Evolutionary conservation across 2,888 invertebrate genomes (phyloP).

Genomic region (Drosophila monieri): DNA sequence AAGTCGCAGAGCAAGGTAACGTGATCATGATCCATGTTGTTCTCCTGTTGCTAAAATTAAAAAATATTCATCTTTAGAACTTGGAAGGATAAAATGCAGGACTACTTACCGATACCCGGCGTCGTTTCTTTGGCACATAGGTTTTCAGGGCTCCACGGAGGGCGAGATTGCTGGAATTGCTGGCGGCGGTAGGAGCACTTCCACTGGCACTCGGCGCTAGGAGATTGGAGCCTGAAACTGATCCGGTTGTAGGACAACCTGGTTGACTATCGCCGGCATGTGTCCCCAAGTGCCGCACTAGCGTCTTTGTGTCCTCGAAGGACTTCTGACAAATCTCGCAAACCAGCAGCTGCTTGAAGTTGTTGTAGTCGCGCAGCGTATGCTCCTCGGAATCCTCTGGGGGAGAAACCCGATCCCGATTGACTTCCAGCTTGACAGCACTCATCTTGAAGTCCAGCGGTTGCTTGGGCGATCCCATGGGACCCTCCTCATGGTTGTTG

Average conservation of each 20-base stretch:
- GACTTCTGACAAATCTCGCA: constrained; percentile 94
- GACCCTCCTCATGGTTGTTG: constrained; percentile 50
- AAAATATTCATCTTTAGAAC: constrained; percentile 4
- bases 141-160: constrained; percentile 66
- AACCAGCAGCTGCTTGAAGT: constrained; percentile 90
- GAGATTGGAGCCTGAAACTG: constrained; percentile 65
- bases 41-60: constrained; percentile 85
- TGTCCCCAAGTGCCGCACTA: constrained; percentile 92
- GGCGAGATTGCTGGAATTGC: constrained; percentile 47
- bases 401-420: constrained; percentile 42
- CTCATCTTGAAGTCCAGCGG: constrained; percentile 77
- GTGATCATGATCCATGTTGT: constrained; percentile 86
- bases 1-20: constrained; percentile 91
- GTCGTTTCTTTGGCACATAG: constrained; percentile 84
- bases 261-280: constrained; percentile 85
- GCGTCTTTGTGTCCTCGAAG: constrained; percentile 91
- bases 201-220: constrained; percentile 41
- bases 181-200: constrained; percentile 37
- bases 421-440: constrained; percentile 71
- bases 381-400: constrained; percentile 69
- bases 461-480: constrained; percentile 71
- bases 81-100: not conserved
- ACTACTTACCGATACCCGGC: constrained; percentile 85
- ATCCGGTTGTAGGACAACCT: constrained; percentile 83
- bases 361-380: constrained; percentile 81